A percentile compares a stretch with the other conserved stretches of the same genome.
Conservation (phyloP, 2,113 vertebrate species). For the Dicerorhinus sumatrensis region DNA sequence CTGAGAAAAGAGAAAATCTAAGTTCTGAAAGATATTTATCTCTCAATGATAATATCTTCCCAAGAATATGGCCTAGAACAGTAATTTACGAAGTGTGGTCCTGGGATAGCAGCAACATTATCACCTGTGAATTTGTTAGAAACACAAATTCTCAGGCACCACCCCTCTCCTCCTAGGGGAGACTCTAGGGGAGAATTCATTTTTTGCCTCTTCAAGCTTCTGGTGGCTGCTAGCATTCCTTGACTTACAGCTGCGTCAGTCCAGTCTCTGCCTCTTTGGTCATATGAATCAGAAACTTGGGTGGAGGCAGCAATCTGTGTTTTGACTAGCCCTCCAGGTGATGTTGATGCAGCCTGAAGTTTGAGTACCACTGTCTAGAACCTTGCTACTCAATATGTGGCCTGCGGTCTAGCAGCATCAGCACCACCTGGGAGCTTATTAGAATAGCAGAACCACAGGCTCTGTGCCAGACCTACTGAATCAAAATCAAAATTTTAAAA, state of each 20-base stretch:
- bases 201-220: not conserved
- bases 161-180: not conserved
- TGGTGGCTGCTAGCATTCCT: not conserved
- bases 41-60: not conserved
- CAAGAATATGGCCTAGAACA: not conserved
- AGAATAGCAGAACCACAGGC: not conserved
- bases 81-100: not conserved
- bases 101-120: not conserved
- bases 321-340: not conserved
- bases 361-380: not conserved
- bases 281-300: not conserved
- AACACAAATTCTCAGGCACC: not conserved
- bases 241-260: not conserved
- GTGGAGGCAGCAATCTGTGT: not conserved
- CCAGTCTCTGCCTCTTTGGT: not conserved
- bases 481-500: not conserved
- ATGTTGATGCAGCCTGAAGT: not conserved
- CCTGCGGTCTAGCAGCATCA: not conserved
- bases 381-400: not conserved
- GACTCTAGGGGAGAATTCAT: not conserved
- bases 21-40: not conserved
- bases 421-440: not conserved
- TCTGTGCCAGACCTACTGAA: not conserved
- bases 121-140: not conserved
- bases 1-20: constrained; percentile 3